Evolutionary conservation across 2,113 vertebrate species (phyloP).

Genomic region (Cinclus cinclus): DNA sequence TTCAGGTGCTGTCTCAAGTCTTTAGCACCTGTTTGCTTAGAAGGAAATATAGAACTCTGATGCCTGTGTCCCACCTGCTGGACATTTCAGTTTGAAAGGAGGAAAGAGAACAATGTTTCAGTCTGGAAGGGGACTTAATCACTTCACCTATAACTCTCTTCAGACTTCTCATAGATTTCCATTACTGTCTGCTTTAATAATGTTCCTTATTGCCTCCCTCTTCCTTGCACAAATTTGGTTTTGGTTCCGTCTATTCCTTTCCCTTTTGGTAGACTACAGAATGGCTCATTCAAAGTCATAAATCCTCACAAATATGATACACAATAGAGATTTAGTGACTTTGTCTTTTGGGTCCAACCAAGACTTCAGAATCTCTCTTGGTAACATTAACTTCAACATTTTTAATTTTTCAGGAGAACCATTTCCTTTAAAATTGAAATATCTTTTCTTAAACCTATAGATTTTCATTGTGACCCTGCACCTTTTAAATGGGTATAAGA

Average conservation of each 20-base stretch:
- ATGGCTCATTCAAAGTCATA: conserved; percentile 26
- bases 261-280: neutral
- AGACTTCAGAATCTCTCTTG: conserved; percentile 4
- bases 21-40: neutral
- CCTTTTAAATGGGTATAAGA: conserved; percentile 27
- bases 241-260: neutral
- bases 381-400: conserved; percentile 32
- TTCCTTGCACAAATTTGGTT: neutral
- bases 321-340: conserved; percentile 11
- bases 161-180: conserved; percentile 16
- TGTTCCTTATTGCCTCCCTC: neutral
- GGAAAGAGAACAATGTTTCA: neutral
- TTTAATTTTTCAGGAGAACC: conserved; percentile 46
- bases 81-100: neutral
- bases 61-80: neutral
- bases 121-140: neutral
- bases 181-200: conserved; percentile 6
- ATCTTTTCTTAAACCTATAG: conserved; percentile 19
- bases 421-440: conserved; percentile 59
- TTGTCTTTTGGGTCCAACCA: neutral
- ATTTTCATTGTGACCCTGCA: conserved; percentile 2
- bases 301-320: conserved; percentile 2
- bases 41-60: neutral
- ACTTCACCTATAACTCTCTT: neutral
- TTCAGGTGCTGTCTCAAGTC: neutral